Percentiles rank a stretch among this genome's conserved stretches.
Conservation (phyloP, 2,888 invertebrate species). For the Eristalis pertinax region DNA sequence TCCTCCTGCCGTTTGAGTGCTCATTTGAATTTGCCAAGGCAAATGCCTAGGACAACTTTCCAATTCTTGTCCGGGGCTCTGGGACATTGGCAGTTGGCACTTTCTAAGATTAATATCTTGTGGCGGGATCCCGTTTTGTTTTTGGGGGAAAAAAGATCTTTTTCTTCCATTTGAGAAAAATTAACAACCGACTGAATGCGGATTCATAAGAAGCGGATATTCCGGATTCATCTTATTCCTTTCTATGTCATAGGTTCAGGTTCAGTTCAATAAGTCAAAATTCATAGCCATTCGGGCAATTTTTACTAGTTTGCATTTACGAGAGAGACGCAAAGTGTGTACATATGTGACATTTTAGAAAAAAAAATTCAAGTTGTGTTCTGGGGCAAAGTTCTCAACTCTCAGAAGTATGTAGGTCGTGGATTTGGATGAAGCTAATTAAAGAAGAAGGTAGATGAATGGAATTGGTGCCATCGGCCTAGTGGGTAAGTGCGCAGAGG, state of each 20-base stretch:
- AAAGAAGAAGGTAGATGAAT: too few relatives aligned
- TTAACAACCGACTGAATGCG: not conserved
- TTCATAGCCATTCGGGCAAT: not conserved
- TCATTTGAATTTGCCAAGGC: constrained; percentile 50
- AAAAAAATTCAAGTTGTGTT: too few relatives aligned
- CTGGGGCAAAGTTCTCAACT: too few relatives aligned
- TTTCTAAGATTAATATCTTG: constrained; percentile 68
- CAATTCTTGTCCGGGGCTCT: constrained; percentile 63
- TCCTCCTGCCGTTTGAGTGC: constrained; percentile 21
- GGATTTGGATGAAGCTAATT: too few relatives aligned
- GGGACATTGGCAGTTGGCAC: constrained; percentile 66
- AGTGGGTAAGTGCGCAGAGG: too few relatives aligned
- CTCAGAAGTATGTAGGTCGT: too few relatives aligned
- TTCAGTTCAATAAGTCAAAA: not conserved
- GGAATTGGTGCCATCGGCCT: too few relatives aligned
- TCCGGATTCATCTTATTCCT: not conserved
- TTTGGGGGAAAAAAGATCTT: constrained; percentile 17
- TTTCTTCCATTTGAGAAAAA: not conserved
- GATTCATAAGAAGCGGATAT: not conserved
- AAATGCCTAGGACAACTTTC: constrained; percentile 59
- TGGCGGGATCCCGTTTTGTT: constrained; percentile 28
- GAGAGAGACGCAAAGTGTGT: not conserved
- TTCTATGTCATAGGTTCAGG: not conserved
- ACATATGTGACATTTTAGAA: too few relatives aligned
- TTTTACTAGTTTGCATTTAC: not conserved